Percentiles rank a stretch among this genome's conserved stretches.
These are phyloP conservation scores for Tretioscincus oriximinensis DNA, from an alignment of 2,113 vertebrate species.

Conservation along the genomic window DNA sequence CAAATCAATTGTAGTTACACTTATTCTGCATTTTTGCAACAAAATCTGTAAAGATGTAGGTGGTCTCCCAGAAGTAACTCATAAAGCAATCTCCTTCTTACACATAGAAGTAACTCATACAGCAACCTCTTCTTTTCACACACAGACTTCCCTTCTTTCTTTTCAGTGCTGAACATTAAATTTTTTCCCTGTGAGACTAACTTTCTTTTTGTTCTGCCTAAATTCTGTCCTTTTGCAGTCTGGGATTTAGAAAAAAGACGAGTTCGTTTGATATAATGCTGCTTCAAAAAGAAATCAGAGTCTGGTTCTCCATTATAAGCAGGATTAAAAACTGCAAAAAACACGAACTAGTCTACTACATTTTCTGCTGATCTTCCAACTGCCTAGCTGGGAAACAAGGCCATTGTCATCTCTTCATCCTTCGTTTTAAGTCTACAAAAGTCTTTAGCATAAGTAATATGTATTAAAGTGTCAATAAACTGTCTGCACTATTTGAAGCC, in stretches of 20 bases:
- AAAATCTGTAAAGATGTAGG: background rate
- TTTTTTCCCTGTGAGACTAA: slow-evolving; percentile 16
- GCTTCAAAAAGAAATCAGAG: slow-evolving; percentile 57
- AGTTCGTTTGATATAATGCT: slow-evolving; percentile 52
- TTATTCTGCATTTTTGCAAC: background rate
- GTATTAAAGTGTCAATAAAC: slow-evolving; percentile 75
- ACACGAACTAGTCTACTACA: slow-evolving; percentile 45
- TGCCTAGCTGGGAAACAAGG: slow-evolving; percentile 46
- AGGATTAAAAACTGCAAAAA: slow-evolving; percentile 67
- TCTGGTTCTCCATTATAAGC: slow-evolving; percentile 55
- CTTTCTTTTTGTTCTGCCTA: slow-evolving; percentile 15
- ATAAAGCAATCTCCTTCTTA: background rate
- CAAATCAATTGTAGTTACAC: background rate
- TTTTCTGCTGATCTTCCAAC: slow-evolving; percentile 50
- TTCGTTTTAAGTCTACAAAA: slow-evolving; percentile 56
- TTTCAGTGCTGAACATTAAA: slow-evolving; percentile 46
- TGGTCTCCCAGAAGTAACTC: background rate
- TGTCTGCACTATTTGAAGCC: slow-evolving; percentile 69
- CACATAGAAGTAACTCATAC: background rate
- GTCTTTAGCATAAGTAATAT: slow-evolving; percentile 68
- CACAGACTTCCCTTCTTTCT: background rate
- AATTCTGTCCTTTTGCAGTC: slow-evolving; percentile 48
- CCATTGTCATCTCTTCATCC: slow-evolving; percentile 60
- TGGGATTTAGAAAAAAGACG: slow-evolving; percentile 47
- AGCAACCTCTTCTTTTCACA: background rate